Percentiles rank a stretch among this genome's conserved stretches.
Evolutionary conservation across 2,888 invertebrate genomes (phyloP).

Genomic region (Ennomos fuscantarius): DNA sequence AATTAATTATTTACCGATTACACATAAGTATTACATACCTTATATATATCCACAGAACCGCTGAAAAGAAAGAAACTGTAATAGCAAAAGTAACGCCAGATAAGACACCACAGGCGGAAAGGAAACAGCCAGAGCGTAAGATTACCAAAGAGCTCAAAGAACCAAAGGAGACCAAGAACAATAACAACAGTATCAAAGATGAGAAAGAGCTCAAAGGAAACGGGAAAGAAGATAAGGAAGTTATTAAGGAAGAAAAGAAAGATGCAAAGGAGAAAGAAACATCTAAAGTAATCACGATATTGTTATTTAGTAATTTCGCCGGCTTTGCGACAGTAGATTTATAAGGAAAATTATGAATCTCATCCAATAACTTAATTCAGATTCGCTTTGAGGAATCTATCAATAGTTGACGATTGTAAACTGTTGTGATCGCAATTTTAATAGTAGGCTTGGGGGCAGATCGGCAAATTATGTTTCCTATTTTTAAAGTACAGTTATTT

Average conservation of each 20-base stretch:
- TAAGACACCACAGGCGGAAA: slow-evolving; percentile 44
- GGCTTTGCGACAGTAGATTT: no score
- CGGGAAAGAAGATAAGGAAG: slow-evolving; percentile 38
- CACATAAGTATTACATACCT: no score
- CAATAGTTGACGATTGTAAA: no score
- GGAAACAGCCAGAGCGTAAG: slow-evolving; percentile 59
- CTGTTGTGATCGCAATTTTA: no score
- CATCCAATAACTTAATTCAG: no score
- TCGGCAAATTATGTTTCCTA: no score
- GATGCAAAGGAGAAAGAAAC: slow-evolving; percentile 36
- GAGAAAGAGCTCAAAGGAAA: slow-evolving; percentile 42
- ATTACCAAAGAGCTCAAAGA: slow-evolving; percentile 75
- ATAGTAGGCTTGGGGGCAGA: no score
- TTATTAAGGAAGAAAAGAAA: slow-evolving; percentile 44
- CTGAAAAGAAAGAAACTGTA: slow-evolving; percentile 61
- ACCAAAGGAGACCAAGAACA: slow-evolving; percentile 56
- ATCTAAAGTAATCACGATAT: slow-evolving; percentile 5
- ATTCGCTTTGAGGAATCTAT: no score
- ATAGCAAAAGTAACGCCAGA: slow-evolving; percentile 45
- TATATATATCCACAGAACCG: slow-evolving; percentile 45
- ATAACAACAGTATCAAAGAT: slow-evolving; percentile 56
- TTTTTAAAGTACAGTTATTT: slow-evolving; percentile 24
- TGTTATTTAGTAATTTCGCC: no score
- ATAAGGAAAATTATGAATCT: no score
- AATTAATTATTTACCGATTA: no score